Evolutionary conservation across 2,888 invertebrate species (phyloP), one percentile per base, ranked within the genome.

Genomic region (Torymus texanus): DNA sequence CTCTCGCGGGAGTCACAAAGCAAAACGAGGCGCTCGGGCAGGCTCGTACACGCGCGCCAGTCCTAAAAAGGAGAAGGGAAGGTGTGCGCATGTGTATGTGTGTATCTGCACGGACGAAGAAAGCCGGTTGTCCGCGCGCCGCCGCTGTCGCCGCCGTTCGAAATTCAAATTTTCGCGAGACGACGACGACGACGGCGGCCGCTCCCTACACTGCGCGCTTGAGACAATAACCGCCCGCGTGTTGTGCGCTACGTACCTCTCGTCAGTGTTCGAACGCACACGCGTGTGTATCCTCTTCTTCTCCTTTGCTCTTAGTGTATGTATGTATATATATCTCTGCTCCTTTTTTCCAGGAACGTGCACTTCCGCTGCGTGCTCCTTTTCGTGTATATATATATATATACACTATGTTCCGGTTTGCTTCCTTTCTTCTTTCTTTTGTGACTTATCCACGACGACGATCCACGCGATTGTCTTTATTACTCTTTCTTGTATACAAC

Each of bases 51-150:
- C 63, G 24, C 24, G 65, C 77, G 24, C 58, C 65, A 29, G 16
- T 29, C 78, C 78, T 78, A 78, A 78, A 78, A 78, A 78, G 78
- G 78, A 66, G 66, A 76, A 75, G 53, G 75, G 76, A 70, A 66
- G 53, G 61, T 53, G 55, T 24, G 67, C 66, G 13, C 24, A 3
- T 41, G 41, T 41, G 41, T 41, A 8, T 41, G 41, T 41, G 29
- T 5, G 41, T 41, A 8, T 41, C 41, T 41, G 41, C 41, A 41
- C 41, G 41, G 8, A 41, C 18, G 51, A 55, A 18, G 61, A 59
- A 70, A 70, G 70, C 70, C 70, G 70, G 70, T 70, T 70, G 59
- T 70, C 63, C 12, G 10, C 12, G 10, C 11, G 12, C 4, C 12
- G 21, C 12, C 18, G 12, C 4, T 2, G 13, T 0, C 18, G 10